phyloP scores from a whole-genome alignment of 2,113 vertebrate genomes.

The Salminus brasiliensis region DNA sequence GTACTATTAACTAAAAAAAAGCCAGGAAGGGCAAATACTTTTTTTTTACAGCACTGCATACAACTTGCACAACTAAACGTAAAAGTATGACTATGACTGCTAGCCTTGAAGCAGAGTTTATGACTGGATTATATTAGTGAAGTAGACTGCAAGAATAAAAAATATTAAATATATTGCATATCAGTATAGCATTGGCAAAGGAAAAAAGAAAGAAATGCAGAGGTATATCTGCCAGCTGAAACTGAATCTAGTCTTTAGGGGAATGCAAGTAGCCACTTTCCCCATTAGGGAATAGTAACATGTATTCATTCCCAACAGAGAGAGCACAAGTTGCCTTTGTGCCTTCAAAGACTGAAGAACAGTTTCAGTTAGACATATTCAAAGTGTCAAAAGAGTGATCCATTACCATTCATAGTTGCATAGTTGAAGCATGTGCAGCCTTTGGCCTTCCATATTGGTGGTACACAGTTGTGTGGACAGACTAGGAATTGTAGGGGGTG shows the following conservation, averaged over 20 bases:
- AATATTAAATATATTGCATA: neutral
- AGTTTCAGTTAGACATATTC: neutral
- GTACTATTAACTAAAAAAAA: too few relatives aligned
- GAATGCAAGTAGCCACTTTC: neutral
- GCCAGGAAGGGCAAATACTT: too few relatives aligned
- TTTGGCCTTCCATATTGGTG: neutral
- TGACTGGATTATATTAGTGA: too few relatives aligned
- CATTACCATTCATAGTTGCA: neutral
- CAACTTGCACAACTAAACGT: neutral
- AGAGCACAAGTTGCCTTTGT: neutral
- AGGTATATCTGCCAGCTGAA: neutral
- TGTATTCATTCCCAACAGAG: neutral
- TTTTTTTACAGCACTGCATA: too few relatives aligned
- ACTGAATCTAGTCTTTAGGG: neutral
- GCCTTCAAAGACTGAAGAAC: slow-evolving; percentile 40
- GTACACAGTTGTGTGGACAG: neutral
- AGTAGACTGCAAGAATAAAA: neutral
- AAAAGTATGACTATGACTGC: neutral
- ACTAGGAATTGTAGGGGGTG: neutral
- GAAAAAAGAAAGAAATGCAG: neutral
- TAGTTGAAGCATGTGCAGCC: neutral
- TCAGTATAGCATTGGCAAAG: neutral
- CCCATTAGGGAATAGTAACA: neutral
- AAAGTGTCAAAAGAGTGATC: neutral
- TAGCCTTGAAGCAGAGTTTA: neutral